Percentiles rank a stretch among this genome's conserved stretches.
phyloP scores from a whole-genome alignment of 2,113 vertebrate genomes.

The Ochotona curzoniae region DNA sequence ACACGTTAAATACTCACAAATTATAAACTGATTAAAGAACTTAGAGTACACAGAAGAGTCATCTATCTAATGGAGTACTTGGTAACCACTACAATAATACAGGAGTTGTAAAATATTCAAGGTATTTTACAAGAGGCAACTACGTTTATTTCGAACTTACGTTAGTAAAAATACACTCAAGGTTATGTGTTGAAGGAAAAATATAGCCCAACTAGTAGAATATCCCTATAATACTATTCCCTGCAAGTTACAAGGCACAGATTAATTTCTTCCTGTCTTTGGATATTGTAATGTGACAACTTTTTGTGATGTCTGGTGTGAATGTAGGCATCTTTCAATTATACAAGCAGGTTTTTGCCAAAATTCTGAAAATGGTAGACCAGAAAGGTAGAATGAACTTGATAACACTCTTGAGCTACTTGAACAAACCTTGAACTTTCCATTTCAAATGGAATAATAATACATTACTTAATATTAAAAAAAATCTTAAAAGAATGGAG shows the following conservation, averaged over 20 bases:
- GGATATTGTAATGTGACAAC: background rate
- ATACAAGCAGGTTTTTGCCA: background rate
- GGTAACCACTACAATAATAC: background rate
- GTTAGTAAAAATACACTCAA: slow-evolving; percentile 8
- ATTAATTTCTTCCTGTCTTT: background rate
- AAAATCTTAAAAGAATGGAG: background rate
- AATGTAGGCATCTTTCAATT: background rate
- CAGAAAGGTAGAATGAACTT: background rate
- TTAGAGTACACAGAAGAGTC: background rate
- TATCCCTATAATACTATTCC: background rate
- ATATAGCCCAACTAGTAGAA: background rate
- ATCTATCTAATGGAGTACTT: background rate
- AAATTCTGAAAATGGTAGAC: slow-evolving; percentile 22
- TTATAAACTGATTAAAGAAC: slow-evolving; percentile 1
- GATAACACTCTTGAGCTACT: slow-evolving; percentile 39
- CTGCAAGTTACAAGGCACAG: background rate
- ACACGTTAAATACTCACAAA: background rate
- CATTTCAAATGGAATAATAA: background rate
- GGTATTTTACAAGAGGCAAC: slow-evolving; percentile 2
- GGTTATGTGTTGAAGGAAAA: slow-evolving; percentile 8
- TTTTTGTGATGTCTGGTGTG: background rate
- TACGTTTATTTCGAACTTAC: slow-evolving; percentile 9
- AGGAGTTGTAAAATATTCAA: background rate
- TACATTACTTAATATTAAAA: slow-evolving; percentile 42
- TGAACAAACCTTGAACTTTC: background rate